Conservation (phyloP, 2,888 invertebrate species). For the Neoscelio sp. region DNA sequence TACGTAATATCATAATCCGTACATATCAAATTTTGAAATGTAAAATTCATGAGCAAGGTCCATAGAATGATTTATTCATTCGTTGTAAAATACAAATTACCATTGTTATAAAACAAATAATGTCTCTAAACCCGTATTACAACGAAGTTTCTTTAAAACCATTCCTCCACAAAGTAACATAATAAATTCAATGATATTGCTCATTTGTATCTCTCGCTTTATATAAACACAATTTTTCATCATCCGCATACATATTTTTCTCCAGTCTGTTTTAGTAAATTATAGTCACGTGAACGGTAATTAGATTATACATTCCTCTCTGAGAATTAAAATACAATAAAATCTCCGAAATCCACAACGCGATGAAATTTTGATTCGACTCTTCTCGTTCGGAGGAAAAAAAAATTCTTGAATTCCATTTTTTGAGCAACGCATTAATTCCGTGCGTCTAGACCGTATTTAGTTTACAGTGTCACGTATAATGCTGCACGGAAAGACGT, state of each 20-base stretch:
- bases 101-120: constrained; percentile 1
- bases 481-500: constrained; percentile 6
- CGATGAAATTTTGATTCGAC: too few relatives aligned
- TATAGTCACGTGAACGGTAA: not conserved
- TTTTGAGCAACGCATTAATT: not conserved
- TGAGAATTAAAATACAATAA: not conserved
- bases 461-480: constrained; percentile 19
- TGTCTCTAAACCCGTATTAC: too few relatives aligned
- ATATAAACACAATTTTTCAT: constrained; percentile 10
- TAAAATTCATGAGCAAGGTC: not conserved
- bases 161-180: too few relatives aligned
- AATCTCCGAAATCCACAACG: too few relatives aligned
- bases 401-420: too few relatives aligned
- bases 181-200: constrained; percentile 2
- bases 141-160: too few relatives aligned
- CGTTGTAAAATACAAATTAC: not conserved
- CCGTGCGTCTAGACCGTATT: too few relatives aligned
- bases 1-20: not conserved
- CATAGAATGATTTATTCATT: not conserved
- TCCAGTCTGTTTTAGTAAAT: not conserved
- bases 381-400: too few relatives aligned
- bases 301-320: not conserved
- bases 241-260: constrained; percentile 1
- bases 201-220: constrained; percentile 13
- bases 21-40: constrained; percentile 6